Evolutionary conservation across 2,113 vertebrate species (phyloP).

Genomic region (Eonycteris spelaea): DNA sequence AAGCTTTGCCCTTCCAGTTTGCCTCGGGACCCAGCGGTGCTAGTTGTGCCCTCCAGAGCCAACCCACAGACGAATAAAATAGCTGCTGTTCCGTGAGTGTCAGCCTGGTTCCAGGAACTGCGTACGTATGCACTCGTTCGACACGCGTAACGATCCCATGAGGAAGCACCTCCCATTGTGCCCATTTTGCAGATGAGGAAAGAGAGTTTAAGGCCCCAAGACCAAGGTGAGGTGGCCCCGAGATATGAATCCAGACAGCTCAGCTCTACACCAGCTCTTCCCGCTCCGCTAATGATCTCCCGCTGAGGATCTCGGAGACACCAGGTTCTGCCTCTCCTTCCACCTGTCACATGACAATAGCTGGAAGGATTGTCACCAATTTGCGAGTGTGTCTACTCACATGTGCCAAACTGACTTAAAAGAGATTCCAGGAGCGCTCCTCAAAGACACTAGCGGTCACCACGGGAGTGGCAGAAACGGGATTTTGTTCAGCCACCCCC

Average conservation of each 20-base stretch:
- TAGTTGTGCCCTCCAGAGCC: neutral
- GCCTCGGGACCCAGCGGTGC: fast-evolving
- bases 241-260: neutral
- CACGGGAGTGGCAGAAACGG: neutral
- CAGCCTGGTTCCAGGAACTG: neutral
- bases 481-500: neutral
- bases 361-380: neutral
- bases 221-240: neutral
- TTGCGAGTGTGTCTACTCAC: neutral
- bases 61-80: neutral
- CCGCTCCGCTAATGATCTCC: neutral
- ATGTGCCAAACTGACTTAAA: neutral
- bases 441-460: neutral
- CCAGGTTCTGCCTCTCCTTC: neutral
- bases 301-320: neutral
- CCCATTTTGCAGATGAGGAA: neutral
- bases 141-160: neutral
- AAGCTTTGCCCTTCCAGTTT: neutral
- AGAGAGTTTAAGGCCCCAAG: neutral
- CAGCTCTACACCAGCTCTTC: neutral
- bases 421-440: neutral
- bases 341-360: neutral
- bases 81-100: no score
- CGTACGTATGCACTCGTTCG: neutral
- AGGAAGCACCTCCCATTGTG: neutral